These are phyloP conservation scores for Echiichthys vipera DNA, from an alignment of 2,797 vertebrate genomes.

Conservation along the genomic window DNA sequence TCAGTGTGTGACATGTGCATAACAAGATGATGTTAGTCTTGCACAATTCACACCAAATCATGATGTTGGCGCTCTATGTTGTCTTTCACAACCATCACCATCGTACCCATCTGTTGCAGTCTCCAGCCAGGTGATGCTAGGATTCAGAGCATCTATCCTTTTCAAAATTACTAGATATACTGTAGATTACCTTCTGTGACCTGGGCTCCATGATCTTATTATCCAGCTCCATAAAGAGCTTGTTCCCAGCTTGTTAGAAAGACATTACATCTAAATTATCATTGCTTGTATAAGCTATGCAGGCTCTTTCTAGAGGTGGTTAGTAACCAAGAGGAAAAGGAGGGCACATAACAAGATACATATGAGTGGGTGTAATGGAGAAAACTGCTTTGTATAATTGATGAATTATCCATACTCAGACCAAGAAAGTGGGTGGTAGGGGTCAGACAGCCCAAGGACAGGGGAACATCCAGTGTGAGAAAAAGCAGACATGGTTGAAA, in stretches of 20 bases:
- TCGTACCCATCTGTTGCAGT: neutral
- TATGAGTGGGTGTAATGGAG: slow-evolving; percentile 51
- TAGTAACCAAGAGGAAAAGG: slow-evolving; percentile 28
- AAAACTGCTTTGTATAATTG: slow-evolving; percentile 48
- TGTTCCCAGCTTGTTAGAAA: slow-evolving; percentile 63
- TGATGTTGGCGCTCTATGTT: neutral
- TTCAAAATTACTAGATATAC: slow-evolving; percentile 43
- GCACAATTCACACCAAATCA: neutral
- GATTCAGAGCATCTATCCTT: slow-evolving; percentile 21
- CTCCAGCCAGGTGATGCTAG: neutral
- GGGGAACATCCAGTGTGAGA: neutral
- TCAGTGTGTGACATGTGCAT: neutral
- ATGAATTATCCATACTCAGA: slow-evolving; percentile 51
- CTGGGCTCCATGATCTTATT: slow-evolving; percentile 51
- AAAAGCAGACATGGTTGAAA: slow-evolving; percentile 4
- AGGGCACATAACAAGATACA: slow-evolving; percentile 40
- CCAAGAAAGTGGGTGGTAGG: slow-evolving; percentile 15
- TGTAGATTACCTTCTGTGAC: slow-evolving; percentile 39
- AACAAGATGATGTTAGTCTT: neutral
- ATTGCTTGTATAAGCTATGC: slow-evolving; percentile 27
- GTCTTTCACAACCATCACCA: neutral
- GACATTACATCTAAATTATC: slow-evolving; percentile 55
- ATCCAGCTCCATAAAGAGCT: slow-evolving; percentile 53
- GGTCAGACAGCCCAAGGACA: slow-evolving; percentile 29
- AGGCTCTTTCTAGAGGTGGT: slow-evolving; percentile 27